Percentiles rank a stretch among this genome's conserved stretches.
phyloP scores from a whole-genome alignment of 2,888 invertebrate genomes.

The Piscicola geometra region DNA sequence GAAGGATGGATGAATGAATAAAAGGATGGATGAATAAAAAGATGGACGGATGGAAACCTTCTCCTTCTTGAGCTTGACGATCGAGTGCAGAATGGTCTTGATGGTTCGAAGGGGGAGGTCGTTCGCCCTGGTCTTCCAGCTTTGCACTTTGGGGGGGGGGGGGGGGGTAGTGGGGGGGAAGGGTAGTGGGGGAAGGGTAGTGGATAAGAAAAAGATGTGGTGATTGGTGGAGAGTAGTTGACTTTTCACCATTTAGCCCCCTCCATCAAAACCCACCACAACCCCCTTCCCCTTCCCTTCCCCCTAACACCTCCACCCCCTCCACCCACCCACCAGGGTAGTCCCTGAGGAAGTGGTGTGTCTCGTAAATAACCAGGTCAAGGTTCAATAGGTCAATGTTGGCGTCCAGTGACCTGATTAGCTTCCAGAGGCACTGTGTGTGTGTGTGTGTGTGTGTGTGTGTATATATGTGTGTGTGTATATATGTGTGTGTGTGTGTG shows the following conservation, averaged over 20 bases:
- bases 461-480: too few species aligned
- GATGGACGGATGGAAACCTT: too few species aligned
- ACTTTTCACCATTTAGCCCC: background rate
- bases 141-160: background rate
- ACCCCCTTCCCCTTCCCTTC: background rate
- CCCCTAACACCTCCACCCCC: constrained; percentile 65
- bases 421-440: constrained; percentile 78
- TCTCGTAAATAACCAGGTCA: constrained; percentile 65
- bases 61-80: constrained; percentile 80
- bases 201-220: background rate
- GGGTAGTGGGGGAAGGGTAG: background rate
- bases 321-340: constrained; percentile 78
- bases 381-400: constrained; percentile 62
- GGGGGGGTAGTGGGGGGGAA: background rate
- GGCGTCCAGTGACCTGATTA: constrained; percentile 77
- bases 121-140: constrained; percentile 62
- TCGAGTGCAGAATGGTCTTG: constrained; percentile 85
- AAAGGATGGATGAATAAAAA: background rate
- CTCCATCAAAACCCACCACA: background rate
- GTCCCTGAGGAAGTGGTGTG: constrained; percentile 79
- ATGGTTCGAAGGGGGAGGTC: constrained; percentile 78
- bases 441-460: background rate
- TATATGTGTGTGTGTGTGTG: background rate
- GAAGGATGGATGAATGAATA: constrained; percentile 10
- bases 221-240: constrained; percentile 1